Evolutionary conservation across 1,140 invertebrate genomes (phyloP).

Genomic region (Drosophila nebulosa): DNA sequence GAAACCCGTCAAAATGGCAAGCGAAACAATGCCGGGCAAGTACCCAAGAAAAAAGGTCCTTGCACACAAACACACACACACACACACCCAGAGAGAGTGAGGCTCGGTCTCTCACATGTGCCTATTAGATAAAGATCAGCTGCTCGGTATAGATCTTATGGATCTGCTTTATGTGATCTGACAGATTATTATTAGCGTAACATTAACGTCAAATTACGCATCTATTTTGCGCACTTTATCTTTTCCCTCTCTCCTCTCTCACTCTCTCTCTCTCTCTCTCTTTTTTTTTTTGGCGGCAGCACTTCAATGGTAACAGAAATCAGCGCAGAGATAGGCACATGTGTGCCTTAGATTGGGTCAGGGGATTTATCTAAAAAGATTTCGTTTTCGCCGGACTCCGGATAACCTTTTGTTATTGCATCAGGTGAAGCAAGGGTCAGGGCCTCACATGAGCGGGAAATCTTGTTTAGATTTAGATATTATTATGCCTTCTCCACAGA

Average conservation of each 20-base stretch:
- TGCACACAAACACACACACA: background rate
- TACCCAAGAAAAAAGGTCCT: conserved; percentile 25
- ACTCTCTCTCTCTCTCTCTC: background rate
- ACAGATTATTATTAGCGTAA: conserved; percentile 81
- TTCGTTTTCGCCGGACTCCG: background rate
- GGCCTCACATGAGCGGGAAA: background rate
- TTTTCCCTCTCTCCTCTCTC: conserved; percentile 23
- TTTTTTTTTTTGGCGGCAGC: background rate
- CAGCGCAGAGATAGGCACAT: background rate
- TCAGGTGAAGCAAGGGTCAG: background rate
- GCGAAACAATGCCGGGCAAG: conserved; percentile 43
- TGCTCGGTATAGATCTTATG: conserved; percentile 22
- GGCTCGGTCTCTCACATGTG: conserved; percentile 10
- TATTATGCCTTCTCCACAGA: no score
- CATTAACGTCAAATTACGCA: conserved; percentile 80
- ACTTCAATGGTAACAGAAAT: background rate
- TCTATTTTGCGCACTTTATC: conserved; percentile 78
- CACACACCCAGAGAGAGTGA: conserved; percentile 24
- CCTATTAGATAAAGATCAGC: conserved; percentile 53
- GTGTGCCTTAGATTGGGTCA: background rate
- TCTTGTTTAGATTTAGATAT: conserved; percentile 7
- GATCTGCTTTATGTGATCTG: conserved; percentile 57
- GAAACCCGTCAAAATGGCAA: conserved; percentile 78
- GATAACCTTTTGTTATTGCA: background rate
- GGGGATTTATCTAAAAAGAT: background rate